Evolutionary conservation across 2,113 vertebrate species (phyloP), one percentile per base, ranked within the genome.

Genomic region (Takifugu bimaculatus): DNA sequence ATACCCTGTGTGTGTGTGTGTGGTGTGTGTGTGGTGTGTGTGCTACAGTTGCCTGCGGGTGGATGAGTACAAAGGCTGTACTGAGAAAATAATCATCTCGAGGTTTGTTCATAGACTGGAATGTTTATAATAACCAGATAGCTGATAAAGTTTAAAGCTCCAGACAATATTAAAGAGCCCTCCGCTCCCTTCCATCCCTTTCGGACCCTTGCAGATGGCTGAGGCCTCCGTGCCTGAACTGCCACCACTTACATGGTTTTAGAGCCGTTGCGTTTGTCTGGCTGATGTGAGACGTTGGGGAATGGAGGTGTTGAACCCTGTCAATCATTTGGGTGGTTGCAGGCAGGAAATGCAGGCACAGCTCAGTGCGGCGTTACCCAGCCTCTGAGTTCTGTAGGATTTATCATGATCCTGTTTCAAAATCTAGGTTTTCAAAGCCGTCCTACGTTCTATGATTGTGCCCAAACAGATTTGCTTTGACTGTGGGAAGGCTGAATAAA

Each of bases 181-280:
- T 11, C 7, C 35, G 7, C 11, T 39, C 5, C 29, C 29, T 5
- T 5, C 5, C 29, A 3, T 5, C 7, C 5, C 29, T 32, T 32
- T 32, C 29, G 4, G 13, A 50, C 48, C n/a, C 54, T 74, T 77
- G 77, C 75, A 62, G 48, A 43, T 77, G 75, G 43, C 54, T 4
- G 49, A 60, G 52, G 57, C 67, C 60, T 65, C 26, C 72, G 63
- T 50, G 60, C 57, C 27, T 35, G 72, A 78, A 68, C 77, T 68
- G 68, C 60, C 83, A 74, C 68, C 85, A 81, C 74, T 83, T 80
- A 83, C 42, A 53, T 56, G 75, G 72, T 74, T 81, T 80, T 72
- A 72, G 60, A 82, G 79, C 55, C 65, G 55, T 64, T 45, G 12
- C 73, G 79, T 83, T 78, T 82, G 82, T 81, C 79, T 81, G 79